A percentile compares a stretch with the other conserved stretches of the same genome.
phyloP scores from a whole-genome alignment of 2,797 vertebrate genomes.

The Darevskia mixta region DNA sequence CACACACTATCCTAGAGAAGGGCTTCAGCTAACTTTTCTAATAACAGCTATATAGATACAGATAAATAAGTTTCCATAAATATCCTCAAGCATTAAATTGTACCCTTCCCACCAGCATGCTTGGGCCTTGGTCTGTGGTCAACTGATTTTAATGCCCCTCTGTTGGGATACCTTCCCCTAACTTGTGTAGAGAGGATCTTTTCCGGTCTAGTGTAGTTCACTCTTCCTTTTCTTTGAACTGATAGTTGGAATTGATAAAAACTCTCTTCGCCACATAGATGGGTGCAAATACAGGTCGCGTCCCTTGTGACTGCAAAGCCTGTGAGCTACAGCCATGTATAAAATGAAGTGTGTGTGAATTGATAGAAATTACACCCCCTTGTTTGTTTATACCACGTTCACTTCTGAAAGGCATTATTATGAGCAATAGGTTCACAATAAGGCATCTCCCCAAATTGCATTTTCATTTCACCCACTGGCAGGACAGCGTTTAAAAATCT shows the following conservation, averaged over 20 bases:
- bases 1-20: no score
- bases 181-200: not conserved
- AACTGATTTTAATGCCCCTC: not conserved
- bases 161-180: not conserved
- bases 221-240: not conserved
- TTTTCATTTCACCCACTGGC: not conserved
- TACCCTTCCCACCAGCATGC: not conserved
- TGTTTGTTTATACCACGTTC: not conserved
- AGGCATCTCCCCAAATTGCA: slow-evolving; percentile 18
- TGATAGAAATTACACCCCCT: not conserved
- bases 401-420: not conserved
- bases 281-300: not conserved
- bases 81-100: no score
- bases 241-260: not conserved
- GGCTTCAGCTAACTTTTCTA: no score
- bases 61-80: no score
- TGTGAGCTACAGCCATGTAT: not conserved
- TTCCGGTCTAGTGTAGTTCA: not conserved
- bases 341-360: not conserved
- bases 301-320: not conserved
- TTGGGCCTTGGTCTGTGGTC: not conserved
- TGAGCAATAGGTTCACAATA: not conserved
- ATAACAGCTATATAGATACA: no score
- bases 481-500: slow-evolving; percentile 32
- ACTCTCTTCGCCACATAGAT: not conserved